phyloP scores from a whole-genome alignment of 2,888 invertebrate genomes.

The Caenorhabditis sulstoni region DNA sequence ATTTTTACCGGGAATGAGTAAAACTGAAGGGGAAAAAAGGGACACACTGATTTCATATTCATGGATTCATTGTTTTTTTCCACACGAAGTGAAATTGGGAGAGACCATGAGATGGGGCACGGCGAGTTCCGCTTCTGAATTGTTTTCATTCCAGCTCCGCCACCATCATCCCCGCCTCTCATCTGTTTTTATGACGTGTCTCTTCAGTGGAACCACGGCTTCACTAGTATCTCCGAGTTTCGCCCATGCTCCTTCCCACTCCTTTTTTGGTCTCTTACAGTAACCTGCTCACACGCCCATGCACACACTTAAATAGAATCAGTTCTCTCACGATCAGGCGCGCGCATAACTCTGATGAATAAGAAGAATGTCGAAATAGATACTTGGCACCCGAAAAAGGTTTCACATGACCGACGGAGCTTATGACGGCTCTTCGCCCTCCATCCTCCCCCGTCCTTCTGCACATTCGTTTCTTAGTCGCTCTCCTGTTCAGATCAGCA shows the following conservation, averaged over 20 bases:
- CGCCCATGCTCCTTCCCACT: too few relatives aligned
- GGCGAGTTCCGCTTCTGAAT: conserved; percentile 8
- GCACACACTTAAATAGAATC: conserved; percentile 14
- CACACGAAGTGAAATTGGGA: conserved; percentile 2
- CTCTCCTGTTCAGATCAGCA: conserved; percentile 22
- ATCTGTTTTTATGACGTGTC: conserved; percentile 36
- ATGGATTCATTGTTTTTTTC: conserved; percentile 20
- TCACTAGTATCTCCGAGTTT: neutral
- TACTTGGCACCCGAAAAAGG: conserved; percentile 42
- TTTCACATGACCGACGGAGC: conserved; percentile 52
- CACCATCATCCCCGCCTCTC: conserved; percentile 12
- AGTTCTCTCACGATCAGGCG: conserved; percentile 49
- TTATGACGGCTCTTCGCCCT: conserved; percentile 9
- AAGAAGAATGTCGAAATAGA: conserved; percentile 54
- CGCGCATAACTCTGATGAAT: conserved; percentile 20
- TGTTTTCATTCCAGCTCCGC: too few relatives aligned
- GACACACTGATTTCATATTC: conserved; percentile 6
- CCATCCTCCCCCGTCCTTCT: conserved; percentile 1
- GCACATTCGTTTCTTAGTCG: conserved; percentile 8
- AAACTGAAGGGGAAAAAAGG: neutral
- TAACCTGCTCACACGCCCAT: conserved; percentile 33
- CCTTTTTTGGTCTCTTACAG: conserved; percentile 8
- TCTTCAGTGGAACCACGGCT: neutral
- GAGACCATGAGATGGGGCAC: conserved; percentile 2
- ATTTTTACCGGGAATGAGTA: neutral